Evolutionary conservation across 2,797 vertebrate genomes (phyloP), one percentile per base, ranked within the genome.

Genomic region (Danio albolineatus): DNA sequence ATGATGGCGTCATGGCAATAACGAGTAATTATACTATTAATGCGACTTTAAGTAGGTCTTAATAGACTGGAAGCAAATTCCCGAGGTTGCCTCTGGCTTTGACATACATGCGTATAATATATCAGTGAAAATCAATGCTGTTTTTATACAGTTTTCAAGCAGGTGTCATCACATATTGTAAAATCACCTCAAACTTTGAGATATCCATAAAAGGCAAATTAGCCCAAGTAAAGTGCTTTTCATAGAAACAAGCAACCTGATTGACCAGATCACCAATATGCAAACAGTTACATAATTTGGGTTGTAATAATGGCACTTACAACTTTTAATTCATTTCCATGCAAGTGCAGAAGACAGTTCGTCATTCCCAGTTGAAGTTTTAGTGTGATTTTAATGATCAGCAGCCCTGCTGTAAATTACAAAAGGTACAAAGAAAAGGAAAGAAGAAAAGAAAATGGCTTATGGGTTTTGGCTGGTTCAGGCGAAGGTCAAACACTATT

Each of bases 381-480:
- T 84, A 76, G 81, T 82, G 81, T 86, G 70, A 76, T 64, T 83
- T 71, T 84, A 79, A 81, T 79, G 60, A 75, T 75, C 72, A 83
- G 85, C 81, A 83, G 75, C 70, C 75, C 81, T 79, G 81, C 81
- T 84, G 83, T 86, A 44, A 60, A 76, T 80, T 76, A 86, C 76
- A 86, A 81, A 84, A 84, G 43, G 59, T 75, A 80, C 70, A 67
- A 48, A 84, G 43, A 12, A 51, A 61, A 51, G 43, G 72, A 73
- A 67, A 65, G 4, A 39, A 66, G 4, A 39, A 66, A 65, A 60
- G 28, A 28, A 28, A 69, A 79, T 49, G 51, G 65, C 72, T 79
- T 76, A 66, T 36, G 51, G 28, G 17, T 62, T 79, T 66, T 83
- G 78, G 53, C 83, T 84, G 78, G 60, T 78, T 70, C 51, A 73